Percentiles rank a stretch among this genome's conserved stretches.
These are phyloP conservation scores for Fissipunctia ypsillon DNA, from an alignment of 2,888 invertebrate species.

Conservation along the genomic window DNA sequence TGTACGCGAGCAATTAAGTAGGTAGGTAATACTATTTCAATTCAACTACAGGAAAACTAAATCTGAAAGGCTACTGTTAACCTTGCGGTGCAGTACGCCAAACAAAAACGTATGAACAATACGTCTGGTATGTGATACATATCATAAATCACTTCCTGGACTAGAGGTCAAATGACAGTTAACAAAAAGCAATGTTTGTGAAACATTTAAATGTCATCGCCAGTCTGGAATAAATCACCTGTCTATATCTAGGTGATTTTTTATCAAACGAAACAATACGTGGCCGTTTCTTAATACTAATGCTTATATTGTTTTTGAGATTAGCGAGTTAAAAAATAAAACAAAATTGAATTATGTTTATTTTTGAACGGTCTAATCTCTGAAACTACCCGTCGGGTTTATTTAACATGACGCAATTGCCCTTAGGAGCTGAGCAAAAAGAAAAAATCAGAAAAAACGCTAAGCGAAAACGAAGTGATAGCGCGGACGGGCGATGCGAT, in stretches of 20 bases:
- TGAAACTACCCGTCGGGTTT: too few species aligned
- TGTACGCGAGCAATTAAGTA: not conserved
- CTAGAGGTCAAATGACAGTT: constrained; percentile 32
- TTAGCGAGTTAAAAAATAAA: too few species aligned
- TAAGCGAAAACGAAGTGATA: too few species aligned
- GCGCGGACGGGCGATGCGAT: too few species aligned
- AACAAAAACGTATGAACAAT: constrained; percentile 43
- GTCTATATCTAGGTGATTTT: not conserved
- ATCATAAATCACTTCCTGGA: constrained; percentile 37
- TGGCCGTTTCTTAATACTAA: too few species aligned
- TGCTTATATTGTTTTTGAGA: too few species aligned
- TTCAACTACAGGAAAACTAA: not conserved
- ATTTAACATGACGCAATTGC: too few species aligned
- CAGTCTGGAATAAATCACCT: not conserved
- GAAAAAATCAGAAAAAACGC: too few species aligned
- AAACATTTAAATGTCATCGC: constrained; percentile 11
- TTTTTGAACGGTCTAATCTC: too few species aligned
- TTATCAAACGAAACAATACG: not conserved
- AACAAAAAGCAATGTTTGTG: constrained; percentile 23
- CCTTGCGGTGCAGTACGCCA: constrained; percentile 14
- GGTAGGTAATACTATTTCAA: not conserved
- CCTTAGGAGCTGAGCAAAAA: too few species aligned
- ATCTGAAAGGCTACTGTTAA: constrained; percentile 13
- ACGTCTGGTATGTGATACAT: constrained; percentile 21
- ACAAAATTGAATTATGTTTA: too few species aligned